Percentiles rank a stretch among this genome's conserved stretches.
Conservation (phyloP, 2,113 vertebrate genomes). For the Nibea albiflora region DNA sequence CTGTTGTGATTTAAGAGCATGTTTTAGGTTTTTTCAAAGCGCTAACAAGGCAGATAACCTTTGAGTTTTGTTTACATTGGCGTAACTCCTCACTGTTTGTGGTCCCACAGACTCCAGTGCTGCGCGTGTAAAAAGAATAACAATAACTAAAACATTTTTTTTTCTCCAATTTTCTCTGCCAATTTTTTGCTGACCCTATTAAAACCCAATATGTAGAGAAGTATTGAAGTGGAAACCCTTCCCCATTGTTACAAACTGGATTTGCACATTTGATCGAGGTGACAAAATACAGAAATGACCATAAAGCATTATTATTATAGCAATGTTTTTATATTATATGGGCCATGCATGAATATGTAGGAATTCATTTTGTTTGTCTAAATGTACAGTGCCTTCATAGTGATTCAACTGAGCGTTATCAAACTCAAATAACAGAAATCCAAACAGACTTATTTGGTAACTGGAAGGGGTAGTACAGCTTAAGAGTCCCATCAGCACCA, state of each 20-base stretch:
- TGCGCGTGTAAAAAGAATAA: neutral
- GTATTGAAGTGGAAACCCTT: slow-evolving; percentile 5
- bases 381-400: too few relatives aligned
- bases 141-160: neutral
- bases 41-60: neutral
- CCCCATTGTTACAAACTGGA: neutral
- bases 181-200: slow-evolving; percentile 6
- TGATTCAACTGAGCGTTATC: neutral
- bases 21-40: neutral
- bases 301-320: neutral
- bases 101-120: neutral
- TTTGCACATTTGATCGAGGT: slow-evolving; percentile 2
- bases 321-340: neutral
- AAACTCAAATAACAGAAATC: neutral
- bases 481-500: neutral
- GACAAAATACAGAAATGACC: neutral
- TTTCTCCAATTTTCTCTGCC: neutral
- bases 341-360: neutral
- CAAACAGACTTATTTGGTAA: neutral
- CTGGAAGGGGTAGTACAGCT: neutral
- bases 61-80: neutral
- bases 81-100: neutral
- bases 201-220: slow-evolving; percentile 15
- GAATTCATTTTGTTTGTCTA: neutral
- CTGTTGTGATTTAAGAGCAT: neutral